Percentiles rank a stretch among this genome's conserved stretches.
Evolutionary conservation across 2,888 invertebrate genomes (phyloP).

Genomic region (Exephanes ischioxanthus): DNA sequence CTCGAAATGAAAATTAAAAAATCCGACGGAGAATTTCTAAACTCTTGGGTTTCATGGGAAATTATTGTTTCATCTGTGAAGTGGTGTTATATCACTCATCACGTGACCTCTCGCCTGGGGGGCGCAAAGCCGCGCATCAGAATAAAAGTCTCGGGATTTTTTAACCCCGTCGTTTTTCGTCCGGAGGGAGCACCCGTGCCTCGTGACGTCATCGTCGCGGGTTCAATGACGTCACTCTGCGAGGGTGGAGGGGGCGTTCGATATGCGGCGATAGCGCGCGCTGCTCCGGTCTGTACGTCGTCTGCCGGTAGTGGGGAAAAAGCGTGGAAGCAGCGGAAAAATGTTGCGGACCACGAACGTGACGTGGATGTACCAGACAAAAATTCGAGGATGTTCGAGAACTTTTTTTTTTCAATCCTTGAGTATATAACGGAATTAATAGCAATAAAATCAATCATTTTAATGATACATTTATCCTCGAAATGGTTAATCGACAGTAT

Average conservation of each 20-base stretch:
- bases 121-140: neutral
- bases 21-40: no score
- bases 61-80: neutral
- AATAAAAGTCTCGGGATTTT: neutral
- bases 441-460: no score
- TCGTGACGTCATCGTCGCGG: constrained; percentile 79
- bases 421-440: neutral
- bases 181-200: constrained; percentile 72
- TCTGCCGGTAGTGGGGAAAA: constrained; percentile 17
- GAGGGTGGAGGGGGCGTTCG: constrained; percentile 73
- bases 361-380: constrained; percentile 13
- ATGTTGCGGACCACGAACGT: constrained; percentile 33
- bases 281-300: constrained; percentile 58
- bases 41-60: neutral
- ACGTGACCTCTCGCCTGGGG: neutral
- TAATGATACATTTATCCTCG: no score
- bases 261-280: constrained; percentile 74
- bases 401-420: neutral
- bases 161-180: neutral
- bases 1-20: no score
- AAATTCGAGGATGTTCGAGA: neutral
- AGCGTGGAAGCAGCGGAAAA: constrained; percentile 38
- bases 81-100: neutral
- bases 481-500: no score
- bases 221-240: constrained; percentile 81